Conservation (phyloP, 2,888 invertebrate species). For the Orchestes rusci region DNA sequence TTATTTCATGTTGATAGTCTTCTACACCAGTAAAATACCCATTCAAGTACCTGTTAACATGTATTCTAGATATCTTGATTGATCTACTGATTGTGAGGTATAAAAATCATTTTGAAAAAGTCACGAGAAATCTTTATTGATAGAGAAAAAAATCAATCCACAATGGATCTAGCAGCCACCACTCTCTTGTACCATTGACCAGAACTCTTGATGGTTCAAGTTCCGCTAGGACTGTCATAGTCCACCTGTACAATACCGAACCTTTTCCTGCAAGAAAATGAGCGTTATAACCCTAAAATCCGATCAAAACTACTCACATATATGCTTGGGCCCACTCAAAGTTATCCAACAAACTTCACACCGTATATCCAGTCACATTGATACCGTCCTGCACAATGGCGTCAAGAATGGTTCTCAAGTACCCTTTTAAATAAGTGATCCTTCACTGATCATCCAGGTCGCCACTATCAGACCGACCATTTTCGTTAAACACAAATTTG, state of each 20-base stretch:
- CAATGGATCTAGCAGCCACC: constrained; percentile 4
- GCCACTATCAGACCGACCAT: constrained; percentile 14
- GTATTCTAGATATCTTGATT: no score
- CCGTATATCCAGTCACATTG: constrained; percentile 24
- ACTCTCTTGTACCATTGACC: constrained; percentile 47
- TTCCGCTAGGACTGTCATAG: constrained; percentile 50
- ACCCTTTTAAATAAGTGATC: constrained; percentile 18
- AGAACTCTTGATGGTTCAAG: constrained; percentile 58
- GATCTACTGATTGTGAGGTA: no score
- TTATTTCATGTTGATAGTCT: no score
- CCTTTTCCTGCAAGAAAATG: constrained; percentile 47
- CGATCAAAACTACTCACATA: constrained; percentile 16
- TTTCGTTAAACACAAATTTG: constrained; percentile 14
- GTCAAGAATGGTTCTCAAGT: constrained; percentile 18
- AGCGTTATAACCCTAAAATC: background rate
- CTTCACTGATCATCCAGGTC: constrained; percentile 12
- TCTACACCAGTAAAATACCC: no score
- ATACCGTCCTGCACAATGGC: constrained; percentile 22
- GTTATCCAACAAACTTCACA: constrained; percentile 28
- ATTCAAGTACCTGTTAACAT: no score
- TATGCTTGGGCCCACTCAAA: constrained; percentile 27
- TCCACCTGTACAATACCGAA: constrained; percentile 66
- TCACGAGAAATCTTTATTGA: no score
- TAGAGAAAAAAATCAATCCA: no score
- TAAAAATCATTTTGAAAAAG: no score